Evolutionary conservation across 2,888 invertebrate genomes (phyloP), one percentile per base, ranked within the genome.

Genomic region (Campoplex capitator): DNA sequence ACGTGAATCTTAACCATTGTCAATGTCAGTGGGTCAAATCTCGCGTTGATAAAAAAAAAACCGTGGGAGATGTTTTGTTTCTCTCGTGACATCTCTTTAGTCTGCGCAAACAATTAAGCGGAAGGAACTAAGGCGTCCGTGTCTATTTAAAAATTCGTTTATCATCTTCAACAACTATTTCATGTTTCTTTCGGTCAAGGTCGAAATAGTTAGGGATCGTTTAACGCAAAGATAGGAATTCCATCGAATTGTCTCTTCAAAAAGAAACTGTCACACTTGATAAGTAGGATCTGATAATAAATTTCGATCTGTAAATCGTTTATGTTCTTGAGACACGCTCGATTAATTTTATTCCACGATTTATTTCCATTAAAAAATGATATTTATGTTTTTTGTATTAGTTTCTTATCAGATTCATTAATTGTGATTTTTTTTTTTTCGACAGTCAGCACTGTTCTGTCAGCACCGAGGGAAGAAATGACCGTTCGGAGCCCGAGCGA

Each of bases 21-120:
- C 86, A 86, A 87, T 88, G 86, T 89, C 89, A 88, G 76, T 85
- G 85, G 86, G 88, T 88, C 85, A 88, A 88, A 85, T 89, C 70
- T 62, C 48, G 74, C 48, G 67, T 18, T 62, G 65, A 71, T 79
- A 65, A 74, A 56, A 51, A 65, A 74, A 56, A 67, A 79, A 45
- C 82, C 85, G 81, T 79, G 83, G 35, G 79, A 79, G 75, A 75
- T 70, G 13, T 54, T 56, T 45, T 35, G 67, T 11, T 68, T 54
- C 6, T 45, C 77, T 54, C n/a, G 23, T 28, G 73, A 73, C n/a
- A 74, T n/a, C 71, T 23, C n/a, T 62, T 70, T 6, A 16, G 79
- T 56, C 74, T 70, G 65, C 45, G n/a, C n/a, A 70, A 83, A 83
- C 83, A 83, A 86, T 79, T 65, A 71, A 65, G 42, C 70, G 79